Percentiles rank a stretch among this genome's conserved stretches.
Conservation (phyloP, 2,797 vertebrate species). For the Falco naumanni region DNA sequence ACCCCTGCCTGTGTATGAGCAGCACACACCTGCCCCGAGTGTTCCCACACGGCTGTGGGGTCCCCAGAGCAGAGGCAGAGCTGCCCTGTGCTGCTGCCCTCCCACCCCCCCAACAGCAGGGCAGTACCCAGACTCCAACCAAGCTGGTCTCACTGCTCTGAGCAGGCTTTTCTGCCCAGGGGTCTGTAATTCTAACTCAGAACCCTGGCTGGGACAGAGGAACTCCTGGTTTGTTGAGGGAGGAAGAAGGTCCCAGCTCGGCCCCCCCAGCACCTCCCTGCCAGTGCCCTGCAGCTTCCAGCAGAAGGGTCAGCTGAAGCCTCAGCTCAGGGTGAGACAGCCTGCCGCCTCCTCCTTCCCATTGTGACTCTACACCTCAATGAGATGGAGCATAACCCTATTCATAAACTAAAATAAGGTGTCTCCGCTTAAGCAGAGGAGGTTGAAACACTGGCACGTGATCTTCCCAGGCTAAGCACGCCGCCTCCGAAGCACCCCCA, state of each 20-base stretch:
- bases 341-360: background rate
- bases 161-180: background rate
- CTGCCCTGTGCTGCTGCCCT: background rate
- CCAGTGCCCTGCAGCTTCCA: background rate
- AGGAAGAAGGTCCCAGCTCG: background rate
- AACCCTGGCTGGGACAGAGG: background rate
- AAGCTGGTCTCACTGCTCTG: background rate
- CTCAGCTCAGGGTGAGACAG: background rate
- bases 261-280: background rate
- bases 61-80: background rate
- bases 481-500: background rate
- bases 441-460: fast-evolving
- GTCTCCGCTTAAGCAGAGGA: background rate
- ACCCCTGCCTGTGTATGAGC: background rate
- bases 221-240: background rate
- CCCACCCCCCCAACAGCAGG: background rate
- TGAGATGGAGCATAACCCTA: background rate
- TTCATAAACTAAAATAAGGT: background rate
- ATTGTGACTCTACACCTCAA: background rate
- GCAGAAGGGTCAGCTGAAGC: background rate
- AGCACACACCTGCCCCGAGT: background rate
- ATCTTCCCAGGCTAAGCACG: background rate
- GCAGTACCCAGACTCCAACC: background rate
- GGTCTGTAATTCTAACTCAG: background rate
- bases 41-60: fast-evolving